Percentiles rank a stretch among this genome's conserved stretches.
Conservation (phyloP, 1,140 invertebrate species). For the Aphelinus certus region DNA sequence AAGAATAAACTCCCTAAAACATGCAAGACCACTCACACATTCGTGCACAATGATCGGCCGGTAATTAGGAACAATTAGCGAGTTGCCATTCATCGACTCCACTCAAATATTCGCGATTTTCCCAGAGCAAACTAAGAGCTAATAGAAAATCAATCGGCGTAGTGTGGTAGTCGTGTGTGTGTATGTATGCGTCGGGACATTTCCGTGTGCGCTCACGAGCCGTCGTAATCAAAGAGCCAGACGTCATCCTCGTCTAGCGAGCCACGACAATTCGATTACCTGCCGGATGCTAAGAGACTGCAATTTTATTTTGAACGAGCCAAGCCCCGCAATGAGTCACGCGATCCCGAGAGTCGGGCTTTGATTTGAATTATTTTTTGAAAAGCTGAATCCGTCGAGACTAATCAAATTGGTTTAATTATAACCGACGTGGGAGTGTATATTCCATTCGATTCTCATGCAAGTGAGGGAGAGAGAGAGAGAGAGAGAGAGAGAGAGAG, state of each 20-base stretch:
- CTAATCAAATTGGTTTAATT: no score
- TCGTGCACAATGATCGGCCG: neutral
- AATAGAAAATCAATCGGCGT: neutral
- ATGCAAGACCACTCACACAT: neutral
- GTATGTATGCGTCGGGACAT: neutral
- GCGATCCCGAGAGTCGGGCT: neutral
- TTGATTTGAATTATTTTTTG: neutral
- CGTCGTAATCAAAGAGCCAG: neutral
- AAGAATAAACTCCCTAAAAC: neutral
- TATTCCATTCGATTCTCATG: no score
- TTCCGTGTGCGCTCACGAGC: neutral
- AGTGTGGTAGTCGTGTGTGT: neutral
- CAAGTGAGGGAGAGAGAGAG: no score
- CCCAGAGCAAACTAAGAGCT: neutral
- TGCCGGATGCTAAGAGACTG: neutral
- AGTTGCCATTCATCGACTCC: neutral
- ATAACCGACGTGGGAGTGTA: no score
- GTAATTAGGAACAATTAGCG: slow-evolving; percentile 5
- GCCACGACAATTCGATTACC: neutral
- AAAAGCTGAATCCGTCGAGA: no score
- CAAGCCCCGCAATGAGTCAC: neutral
- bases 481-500: no score
- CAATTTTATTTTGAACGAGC: neutral
- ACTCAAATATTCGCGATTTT: neutral
- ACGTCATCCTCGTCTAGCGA: neutral